Base-by-base conservation (phyloP, 2,888 invertebrate genomes). In the Prenolepis imparis region DNA sequence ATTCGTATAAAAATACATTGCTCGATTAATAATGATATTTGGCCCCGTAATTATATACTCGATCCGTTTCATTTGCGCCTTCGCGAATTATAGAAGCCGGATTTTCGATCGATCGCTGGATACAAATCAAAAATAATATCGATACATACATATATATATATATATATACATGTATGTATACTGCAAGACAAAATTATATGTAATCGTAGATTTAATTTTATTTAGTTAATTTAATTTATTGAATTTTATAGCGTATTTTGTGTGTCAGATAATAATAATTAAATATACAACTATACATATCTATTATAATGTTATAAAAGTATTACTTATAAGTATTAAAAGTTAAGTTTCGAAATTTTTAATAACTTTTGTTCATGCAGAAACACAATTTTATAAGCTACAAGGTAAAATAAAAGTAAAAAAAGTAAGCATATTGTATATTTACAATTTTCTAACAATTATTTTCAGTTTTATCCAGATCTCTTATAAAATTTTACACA, bases 91-190 rank as follows among this genome's bases (percentile, higher is more conserved):
- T 9, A 1, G 18, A 18, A 61, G 18, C 8, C 18, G 11, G 4
- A 70, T 44, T 78, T 32, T 75, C 39, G 15, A 36, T 36, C 36
- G n/a, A 66, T 66, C 36, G 24, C 24, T 55, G 39, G 48, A 63
- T 48, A n/a, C 15, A 15, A 15, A 32, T 48, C 24, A 24, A 21
- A 66, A 18, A 66, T 66, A 6, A 48, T 32, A 18, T 28, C n/a
- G 5, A 41, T 24, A n/a, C 15, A n/a, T 18, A n/a, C 9, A 36
- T 11, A 66, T 12, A 64, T 18, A 2, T 8, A 5, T 21, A 18
- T 18, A 1, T 21, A 36, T 70, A 12, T 15, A 12, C 12, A 15
- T 12, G 4, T 44, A 44, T 44, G 15, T 15, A 41, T 41, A 12
- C 15, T 48, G n/a, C 48, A 8, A 52, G 8, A 52, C 2, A n/a